phyloP scores from a whole-genome alignment of 2,888 invertebrate species.

The Coleophora flavipennella region DNA sequence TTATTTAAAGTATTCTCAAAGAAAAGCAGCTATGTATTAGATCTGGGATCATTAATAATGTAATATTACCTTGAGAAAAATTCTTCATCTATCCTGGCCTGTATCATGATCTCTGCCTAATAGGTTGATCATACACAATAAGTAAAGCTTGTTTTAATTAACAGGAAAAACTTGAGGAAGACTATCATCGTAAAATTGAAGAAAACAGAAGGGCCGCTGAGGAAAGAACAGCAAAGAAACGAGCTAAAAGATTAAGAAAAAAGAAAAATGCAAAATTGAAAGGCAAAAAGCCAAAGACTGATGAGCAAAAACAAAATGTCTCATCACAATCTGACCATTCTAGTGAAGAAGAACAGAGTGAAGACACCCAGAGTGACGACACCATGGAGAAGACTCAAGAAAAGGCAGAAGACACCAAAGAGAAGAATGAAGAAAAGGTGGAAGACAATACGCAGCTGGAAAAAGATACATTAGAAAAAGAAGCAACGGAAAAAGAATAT shows the following conservation, averaged over 20 bases:
- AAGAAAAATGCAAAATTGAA: conserved; percentile 68
- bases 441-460: conserved; percentile 6
- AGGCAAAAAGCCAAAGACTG: conserved; percentile 50
- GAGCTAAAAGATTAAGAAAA: conserved; percentile 88
- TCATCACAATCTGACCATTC: conserved; percentile 47
- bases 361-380: too few relatives aligned
- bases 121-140: too few relatives aligned
- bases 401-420: conserved; percentile 17
- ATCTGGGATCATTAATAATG: too few relatives aligned
- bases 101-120: too few relatives aligned
- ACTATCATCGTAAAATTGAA: conserved; percentile 85
- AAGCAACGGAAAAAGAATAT: conserved; percentile 5
- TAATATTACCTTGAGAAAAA: too few relatives aligned
- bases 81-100: too few relatives aligned
- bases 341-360: conserved; percentile 29
- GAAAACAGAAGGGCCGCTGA: conserved; percentile 81
- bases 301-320: conserved; percentile 24
- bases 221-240: conserved; percentile 90
- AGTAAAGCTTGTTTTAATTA: too few relatives aligned
- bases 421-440: conserved; percentile 15
- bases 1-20: too few relatives aligned
- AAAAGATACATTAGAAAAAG: conserved; percentile 1
- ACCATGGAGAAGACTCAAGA: conserved; percentile 20
- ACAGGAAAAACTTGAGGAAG: conserved; percentile 87
- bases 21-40: too few relatives aligned